Evolutionary conservation across 2,888 invertebrate species (phyloP), one percentile per base, ranked within the genome.

Genomic region (Netelia inedita): DNA sequence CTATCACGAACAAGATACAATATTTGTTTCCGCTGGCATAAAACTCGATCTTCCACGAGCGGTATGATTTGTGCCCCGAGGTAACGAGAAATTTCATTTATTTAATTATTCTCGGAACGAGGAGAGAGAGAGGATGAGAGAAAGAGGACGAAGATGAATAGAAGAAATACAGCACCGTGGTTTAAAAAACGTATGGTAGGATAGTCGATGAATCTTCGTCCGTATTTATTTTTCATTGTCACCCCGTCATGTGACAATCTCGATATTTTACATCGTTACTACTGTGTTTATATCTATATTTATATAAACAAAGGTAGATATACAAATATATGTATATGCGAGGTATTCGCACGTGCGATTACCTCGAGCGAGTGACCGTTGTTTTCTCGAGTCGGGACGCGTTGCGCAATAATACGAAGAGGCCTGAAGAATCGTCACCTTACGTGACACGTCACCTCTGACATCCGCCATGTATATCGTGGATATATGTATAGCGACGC

Each of bases 401-500:
- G 88, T 90, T 89, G 89, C 89, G 87, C 89, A 91, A 91, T 87
- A 68, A 63, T 65, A 55, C 63, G 76, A 71, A 53, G 79, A 88
- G 79, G 35, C 35, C 88, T 75, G 53, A 75, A 83, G 83, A 87
- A 83, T 91, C 89, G 88, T 88, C 90, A 89, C 89, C 90, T 89
- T 88, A 85, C 85, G 88, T 89, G 89, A 90, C 90, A 91, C 89
- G 87, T 89, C 89, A 91, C 91, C 91, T 91, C 87, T 91, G 91
- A 91, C 91, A 90, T 89, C 89, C 86, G 88, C 88, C 88, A 87
- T 75, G 71, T 72, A 66, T 89, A 87, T 86, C 85, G 86, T 74
- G 85, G 78, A 53, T 75, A 53, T 68, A 74, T 79, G 75, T 59
- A 61, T 43, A 59, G 11, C 46, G 1, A 14, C 14, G 61, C 14